These are phyloP conservation scores for Sebastes aleutianus DNA, from an alignment of 2,797 vertebrate genomes.

Conservation along the genomic window DNA sequence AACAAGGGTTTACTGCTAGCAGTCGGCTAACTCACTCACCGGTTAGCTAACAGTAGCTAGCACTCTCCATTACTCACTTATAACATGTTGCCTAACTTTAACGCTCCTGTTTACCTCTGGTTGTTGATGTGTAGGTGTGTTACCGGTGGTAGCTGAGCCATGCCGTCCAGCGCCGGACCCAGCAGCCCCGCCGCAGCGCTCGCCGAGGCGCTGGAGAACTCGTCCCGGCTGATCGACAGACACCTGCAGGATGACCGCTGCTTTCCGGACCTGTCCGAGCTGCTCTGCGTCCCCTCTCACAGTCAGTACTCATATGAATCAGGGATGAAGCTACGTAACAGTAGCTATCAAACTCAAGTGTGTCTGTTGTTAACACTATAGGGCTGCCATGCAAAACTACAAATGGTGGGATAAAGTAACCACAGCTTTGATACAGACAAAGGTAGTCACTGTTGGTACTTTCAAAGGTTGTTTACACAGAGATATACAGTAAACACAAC, in stretches of 20 bases:
- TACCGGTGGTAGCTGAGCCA: conserved; percentile 54
- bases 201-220: conserved; percentile 89
- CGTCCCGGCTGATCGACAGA: conserved; percentile 88
- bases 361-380: neutral
- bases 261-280: conserved; percentile 93
- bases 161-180: conserved; percentile 86
- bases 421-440: neutral
- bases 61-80: neutral
- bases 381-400: neutral
- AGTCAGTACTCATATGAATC: conserved; percentile 82
- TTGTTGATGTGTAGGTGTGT: neutral
- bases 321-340: no score
- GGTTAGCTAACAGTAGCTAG: neutral
- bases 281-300: conserved; percentile 88
- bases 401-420: neutral
- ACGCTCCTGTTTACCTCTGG: neutral
- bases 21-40: conserved; percentile 3
- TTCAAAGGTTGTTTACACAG: neutral
- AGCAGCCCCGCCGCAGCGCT: conserved; percentile 78
- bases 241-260: conserved; percentile 92
- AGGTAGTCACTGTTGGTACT: neutral
- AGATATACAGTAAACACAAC: no score
- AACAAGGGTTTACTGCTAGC: conserved; percentile 7
- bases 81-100: fast-evolving
- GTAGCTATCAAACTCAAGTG: neutral